A percentile compares a stretch with the other conserved stretches of the same genome.
phyloP scores from a whole-genome alignment of 2,113 vertebrate species.

The Eleginops maclovinus region DNA sequence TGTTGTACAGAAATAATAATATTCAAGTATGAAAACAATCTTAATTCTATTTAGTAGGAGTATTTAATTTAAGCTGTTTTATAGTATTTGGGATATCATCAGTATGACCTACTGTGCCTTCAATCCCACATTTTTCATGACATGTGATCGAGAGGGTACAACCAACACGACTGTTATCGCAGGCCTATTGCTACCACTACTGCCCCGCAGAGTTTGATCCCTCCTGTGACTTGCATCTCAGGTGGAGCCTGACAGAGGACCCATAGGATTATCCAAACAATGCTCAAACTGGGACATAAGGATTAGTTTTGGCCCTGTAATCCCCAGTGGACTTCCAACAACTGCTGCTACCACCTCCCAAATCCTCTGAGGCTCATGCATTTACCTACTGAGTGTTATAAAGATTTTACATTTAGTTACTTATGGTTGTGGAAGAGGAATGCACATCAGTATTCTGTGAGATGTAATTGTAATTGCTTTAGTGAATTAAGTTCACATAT shows the following conservation, averaged over 20 bases:
- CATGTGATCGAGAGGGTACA: background rate
- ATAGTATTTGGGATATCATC: background rate
- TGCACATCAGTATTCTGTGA: background rate
- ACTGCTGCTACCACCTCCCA: background rate
- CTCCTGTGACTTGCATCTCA: slow-evolving; percentile 40
- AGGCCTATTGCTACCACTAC: slow-evolving; percentile 1
- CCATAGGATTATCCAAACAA: slow-evolving; percentile 70
- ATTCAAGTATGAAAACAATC: background rate
- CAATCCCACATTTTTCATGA: slow-evolving; percentile 3
- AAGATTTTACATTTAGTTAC: slow-evolving; percentile 1
- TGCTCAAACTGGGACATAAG: slow-evolving; percentile 63
- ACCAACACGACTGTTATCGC: slow-evolving; percentile 9
- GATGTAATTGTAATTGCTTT: background rate
- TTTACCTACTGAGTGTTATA: background rate
- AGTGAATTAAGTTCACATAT: background rate
- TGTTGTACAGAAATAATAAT: background rate
- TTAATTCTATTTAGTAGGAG: background rate
- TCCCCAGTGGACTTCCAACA: slow-evolving; percentile 39
- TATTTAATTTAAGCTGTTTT: background rate
- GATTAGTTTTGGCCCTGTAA: slow-evolving; percentile 65
- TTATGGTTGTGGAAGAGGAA: background rate
- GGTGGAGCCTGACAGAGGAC: slow-evolving; percentile 49
- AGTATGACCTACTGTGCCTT: background rate
- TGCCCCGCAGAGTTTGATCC: slow-evolving; percentile 34
- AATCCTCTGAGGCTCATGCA: background rate